Evolutionary conservation across 2,888 invertebrate species (phyloP).

Genomic region (Cerastoderma edule): DNA sequence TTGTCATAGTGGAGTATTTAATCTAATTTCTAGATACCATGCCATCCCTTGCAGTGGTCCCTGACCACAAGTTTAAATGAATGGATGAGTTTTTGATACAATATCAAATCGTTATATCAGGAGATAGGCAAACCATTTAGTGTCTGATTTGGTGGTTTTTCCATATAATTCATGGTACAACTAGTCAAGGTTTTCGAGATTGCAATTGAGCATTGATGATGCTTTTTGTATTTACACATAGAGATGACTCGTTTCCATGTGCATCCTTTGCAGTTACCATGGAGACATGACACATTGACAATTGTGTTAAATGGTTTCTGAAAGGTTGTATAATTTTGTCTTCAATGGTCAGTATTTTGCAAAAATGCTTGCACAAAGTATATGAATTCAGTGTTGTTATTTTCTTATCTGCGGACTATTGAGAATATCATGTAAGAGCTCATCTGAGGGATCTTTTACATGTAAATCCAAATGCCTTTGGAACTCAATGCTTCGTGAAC

Average conservation of each 20-base stretch:
- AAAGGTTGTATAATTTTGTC: constrained; percentile 12
- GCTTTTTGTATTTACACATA: constrained; percentile 27
- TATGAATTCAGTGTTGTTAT: no score
- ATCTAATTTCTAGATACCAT: no score
- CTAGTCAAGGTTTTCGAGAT: constrained; percentile 54
- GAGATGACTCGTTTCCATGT: constrained; percentile 5
- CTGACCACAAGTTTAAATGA: no score
- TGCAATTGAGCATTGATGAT: constrained; percentile 43
- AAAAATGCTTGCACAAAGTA: constrained; percentile 10
- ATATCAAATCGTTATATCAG: no score
- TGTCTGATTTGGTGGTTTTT: constrained; percentile 27
- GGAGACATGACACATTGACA: constrained; percentile 6
- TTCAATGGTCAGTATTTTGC: constrained; percentile 56
- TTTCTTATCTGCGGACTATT: no score
- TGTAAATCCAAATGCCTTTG: no score
- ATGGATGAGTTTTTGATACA: no score
- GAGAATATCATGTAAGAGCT: no score
- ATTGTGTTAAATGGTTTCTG: constrained; percentile 2
- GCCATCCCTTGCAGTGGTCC: no score
- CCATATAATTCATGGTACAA: constrained; percentile 33
- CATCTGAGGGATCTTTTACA: no score
- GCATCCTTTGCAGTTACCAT: constrained; percentile 7
- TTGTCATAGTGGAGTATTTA: no score
- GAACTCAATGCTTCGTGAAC: no score
- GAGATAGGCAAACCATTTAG: constrained; percentile 18